Evolutionary conservation across 2,797 vertebrate genomes (phyloP), one percentile per base, ranked within the genome.

Genomic region (Anguilla marmorata): DNA sequence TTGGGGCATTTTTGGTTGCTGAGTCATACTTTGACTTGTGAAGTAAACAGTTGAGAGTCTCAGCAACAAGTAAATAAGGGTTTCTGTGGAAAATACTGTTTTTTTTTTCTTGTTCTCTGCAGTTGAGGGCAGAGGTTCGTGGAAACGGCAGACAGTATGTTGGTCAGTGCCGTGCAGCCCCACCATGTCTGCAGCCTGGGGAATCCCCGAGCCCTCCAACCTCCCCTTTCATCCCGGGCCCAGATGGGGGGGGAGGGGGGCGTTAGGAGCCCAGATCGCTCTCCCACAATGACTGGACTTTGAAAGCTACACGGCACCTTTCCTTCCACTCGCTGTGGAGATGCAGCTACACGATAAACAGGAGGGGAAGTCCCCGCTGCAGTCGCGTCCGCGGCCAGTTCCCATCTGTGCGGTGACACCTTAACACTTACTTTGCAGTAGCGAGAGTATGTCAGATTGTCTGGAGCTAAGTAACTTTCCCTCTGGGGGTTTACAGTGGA

Each of bases 201-300:
- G 48, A 85, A 72, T 33, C 63, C 87, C 82, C 52, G 12, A 9
- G 63, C 87, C 60, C 33, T 52, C 19, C 58, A 41, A 8, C 60
- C 30, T 48, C 41, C 60, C 11, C 82, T 87, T 63, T 87, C 87
- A 87, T 87, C 87, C 87, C 87, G 27, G 87, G 58, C 41, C 19
- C 24, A 48, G 19, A 82, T 82, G 41, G 37, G 84, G 87, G 87
- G 89, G 90, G 89, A 84, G 89, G 86, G 88, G 91, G 88, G 87
- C 90, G 90, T 93, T 92, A 91, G 92, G 92, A 92, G 91, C 91
- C 87, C 30, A 83, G 89, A 69, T 69, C 19, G 88, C 89, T 89
- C 91, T 91, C 92, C 91, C 90, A 91, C 90, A 93, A 93, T 76
- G 90, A 87, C 90, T 93, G 86, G 92, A 89, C 83, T 72, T 89